Base-by-base conservation (phyloP, 2,888 invertebrate species). In the Lasioglossum malachurum region DNA sequence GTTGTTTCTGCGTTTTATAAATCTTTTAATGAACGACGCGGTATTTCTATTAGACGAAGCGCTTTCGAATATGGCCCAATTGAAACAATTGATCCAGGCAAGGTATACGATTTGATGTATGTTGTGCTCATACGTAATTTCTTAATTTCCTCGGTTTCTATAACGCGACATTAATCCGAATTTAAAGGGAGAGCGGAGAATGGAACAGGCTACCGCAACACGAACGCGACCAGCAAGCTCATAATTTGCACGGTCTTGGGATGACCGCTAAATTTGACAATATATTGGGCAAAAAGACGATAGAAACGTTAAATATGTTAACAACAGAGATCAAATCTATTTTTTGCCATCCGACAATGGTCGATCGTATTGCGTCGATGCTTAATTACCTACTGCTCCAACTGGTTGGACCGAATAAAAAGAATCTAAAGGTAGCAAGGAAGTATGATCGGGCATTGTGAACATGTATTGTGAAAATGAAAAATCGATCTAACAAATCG, bases 21-120 rank as follows among this genome's bases (percentile, higher is more conserved):
- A 99, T 96, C 96, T 99, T 88, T 96, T 99, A 27, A 99, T 99
- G 95, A 99, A 99, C 94, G 99, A 99, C 96, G 99, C 99, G 80
- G 99, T 99, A 57, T 99, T 98, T 94, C 96, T 99, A 23, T 95
- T 99, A 88, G 99, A 99, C 94, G 99, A 99, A 94, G 98, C 99
- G 0, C 96, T 98, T 23, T 96, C 97, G 5, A 98, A 98, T 94
- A 98, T 99, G 97, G 97, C 98, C 77, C 98, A 98, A 95, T 97
- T 99, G 83, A 97, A 97, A 81, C 98, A 98, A 89, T 96, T 98
- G 96, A 97, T 98, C 94, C 96, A 97, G 88, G 97, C 97, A 12
- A 97, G 97, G 97, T 97, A 95, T 92, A 38, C 67, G 57, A n/a
- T 69, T 78, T 60, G n/a, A 7, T 27, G 69, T 8, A 41, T 60